A percentile compares a stretch with the other conserved stretches of the same genome.
Conservation (phyloP, 2,888 invertebrate genomes). For the Pharmacophagus antenor region DNA sequence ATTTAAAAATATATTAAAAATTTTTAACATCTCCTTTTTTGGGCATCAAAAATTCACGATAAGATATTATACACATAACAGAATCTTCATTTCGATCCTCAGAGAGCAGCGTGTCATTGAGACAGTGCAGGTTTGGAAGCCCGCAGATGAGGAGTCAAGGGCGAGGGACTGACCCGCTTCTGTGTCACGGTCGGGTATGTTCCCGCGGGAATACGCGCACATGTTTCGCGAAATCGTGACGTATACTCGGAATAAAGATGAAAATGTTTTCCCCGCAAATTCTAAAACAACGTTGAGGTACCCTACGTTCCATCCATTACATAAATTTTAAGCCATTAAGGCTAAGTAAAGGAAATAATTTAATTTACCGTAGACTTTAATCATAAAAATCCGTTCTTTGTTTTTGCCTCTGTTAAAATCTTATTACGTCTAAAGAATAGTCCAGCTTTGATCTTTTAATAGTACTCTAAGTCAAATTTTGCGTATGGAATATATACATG, state of each 20-base stretch:
- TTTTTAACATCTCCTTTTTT: no score
- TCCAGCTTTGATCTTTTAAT: neutral
- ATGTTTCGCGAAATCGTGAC: slow-evolving; percentile 2
- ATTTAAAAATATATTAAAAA: no score
- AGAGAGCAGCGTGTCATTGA: slow-evolving; percentile 3
- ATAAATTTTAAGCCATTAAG: neutral
- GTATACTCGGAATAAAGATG: neutral
- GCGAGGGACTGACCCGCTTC: slow-evolving; percentile 3
- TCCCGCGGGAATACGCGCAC: slow-evolving; percentile 16
- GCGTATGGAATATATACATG: no score
- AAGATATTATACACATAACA: no score
- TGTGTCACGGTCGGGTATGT: slow-evolving; percentile 17
- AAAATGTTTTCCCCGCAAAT: slow-evolving; percentile 1
- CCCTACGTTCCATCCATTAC: slow-evolving; percentile 1
- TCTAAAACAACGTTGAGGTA: neutral
- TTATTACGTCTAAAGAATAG: neutral
- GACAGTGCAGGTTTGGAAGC: slow-evolving; percentile 4
- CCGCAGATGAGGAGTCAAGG: slow-evolving; percentile 10
- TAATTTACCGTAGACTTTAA: slow-evolving; percentile 1
- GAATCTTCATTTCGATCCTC: neutral
- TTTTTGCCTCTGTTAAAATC: neutral
- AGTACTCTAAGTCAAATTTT: neutral
- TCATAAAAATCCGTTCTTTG: neutral
- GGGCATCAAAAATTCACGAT: no score
- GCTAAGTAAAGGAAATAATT: slow-evolving; percentile 1